These are phyloP conservation scores for Oostethus manadensis DNA, from an alignment of 2,113 vertebrate genomes.

Conservation along the genomic window DNA sequence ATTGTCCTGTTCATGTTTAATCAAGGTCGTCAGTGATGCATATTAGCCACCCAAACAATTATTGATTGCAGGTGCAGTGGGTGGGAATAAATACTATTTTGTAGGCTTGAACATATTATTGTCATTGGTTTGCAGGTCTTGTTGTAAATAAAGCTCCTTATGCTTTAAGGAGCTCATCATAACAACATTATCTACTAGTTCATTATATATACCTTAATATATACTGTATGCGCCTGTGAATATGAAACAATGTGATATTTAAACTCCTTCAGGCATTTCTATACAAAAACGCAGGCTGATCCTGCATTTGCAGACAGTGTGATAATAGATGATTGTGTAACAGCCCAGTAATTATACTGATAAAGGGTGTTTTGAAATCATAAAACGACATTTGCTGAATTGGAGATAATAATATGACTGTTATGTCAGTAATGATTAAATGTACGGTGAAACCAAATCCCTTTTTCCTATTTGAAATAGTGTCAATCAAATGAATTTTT, in stretches of 20 bases:
- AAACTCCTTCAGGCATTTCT: not conserved
- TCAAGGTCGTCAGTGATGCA: constrained; percentile 59
- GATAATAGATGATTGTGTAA: not conserved
- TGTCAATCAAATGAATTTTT: too few relatives aligned
- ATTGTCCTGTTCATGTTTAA: constrained; percentile 45
- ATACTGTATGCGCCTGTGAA: constrained; percentile 1
- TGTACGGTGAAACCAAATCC: too few relatives aligned
- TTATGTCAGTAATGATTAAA: too few relatives aligned
- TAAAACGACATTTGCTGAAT: not conserved
- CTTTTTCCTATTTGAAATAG: too few relatives aligned
- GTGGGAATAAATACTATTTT: constrained; percentile 66
- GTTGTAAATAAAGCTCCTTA: constrained; percentile 65
- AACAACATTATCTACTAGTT: too few relatives aligned
- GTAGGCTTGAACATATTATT: constrained; percentile 66
- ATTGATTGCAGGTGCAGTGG: constrained; percentile 54
- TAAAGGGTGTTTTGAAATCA: not conserved
- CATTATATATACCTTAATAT: too few relatives aligned
- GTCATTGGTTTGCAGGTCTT: constrained; percentile 61
- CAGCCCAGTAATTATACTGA: not conserved
- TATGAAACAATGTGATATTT: not conserved
- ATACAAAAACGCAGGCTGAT: not conserved
- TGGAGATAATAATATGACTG: not conserved
- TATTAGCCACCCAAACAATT: constrained; percentile 56
- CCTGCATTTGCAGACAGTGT: not conserved
- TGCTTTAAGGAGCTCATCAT: constrained; percentile 71